These are phyloP conservation scores for Lampris megalopsis DNA, from an alignment of 2,113 vertebrate species.

Conservation along the genomic window DNA sequence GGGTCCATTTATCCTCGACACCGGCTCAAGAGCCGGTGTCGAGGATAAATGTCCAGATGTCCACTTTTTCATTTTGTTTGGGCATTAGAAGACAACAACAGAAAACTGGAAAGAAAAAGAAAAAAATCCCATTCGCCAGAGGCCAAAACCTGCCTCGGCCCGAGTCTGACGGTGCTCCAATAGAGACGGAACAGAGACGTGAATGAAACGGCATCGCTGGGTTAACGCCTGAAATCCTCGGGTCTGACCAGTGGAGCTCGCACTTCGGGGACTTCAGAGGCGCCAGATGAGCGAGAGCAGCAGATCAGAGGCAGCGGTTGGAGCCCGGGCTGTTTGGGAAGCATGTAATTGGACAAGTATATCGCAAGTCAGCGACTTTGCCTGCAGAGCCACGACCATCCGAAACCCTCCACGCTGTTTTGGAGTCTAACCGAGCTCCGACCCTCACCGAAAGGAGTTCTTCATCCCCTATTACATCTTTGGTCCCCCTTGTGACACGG, in stretches of 20 bases:
- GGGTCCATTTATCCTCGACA: not conserved
- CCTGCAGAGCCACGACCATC: constrained; percentile 24
- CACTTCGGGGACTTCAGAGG: constrained; percentile 17
- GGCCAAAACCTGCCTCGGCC: too few species aligned
- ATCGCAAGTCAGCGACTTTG: not conserved
- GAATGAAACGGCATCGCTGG: constrained; percentile 31
- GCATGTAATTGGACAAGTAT: constrained; percentile 28
- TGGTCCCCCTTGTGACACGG: constrained; percentile 14
- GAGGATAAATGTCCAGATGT: not conserved
- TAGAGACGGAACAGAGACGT: not conserved
- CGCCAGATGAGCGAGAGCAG: constrained; percentile 3
- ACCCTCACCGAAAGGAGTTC: not conserved
- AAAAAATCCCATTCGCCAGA: too few species aligned
- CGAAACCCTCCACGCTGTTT: not conserved
- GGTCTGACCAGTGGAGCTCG: not conserved
- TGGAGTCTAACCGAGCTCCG: not conserved
- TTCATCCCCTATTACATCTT: constrained; percentile 3
- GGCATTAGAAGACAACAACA: not conserved
- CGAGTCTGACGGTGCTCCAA: too few species aligned
- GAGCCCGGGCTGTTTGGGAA: constrained; percentile 26
- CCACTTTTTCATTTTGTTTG: not conserved
- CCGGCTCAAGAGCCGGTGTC: not conserved
- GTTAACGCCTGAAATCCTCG: not conserved
- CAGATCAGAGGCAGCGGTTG: constrained; percentile 27
- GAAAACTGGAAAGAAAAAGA: too few species aligned